Evolutionary conservation across 2,113 vertebrate genomes (phyloP), one percentile per base, ranked within the genome.

Genomic region (Halcyon senegalensis): DNA sequence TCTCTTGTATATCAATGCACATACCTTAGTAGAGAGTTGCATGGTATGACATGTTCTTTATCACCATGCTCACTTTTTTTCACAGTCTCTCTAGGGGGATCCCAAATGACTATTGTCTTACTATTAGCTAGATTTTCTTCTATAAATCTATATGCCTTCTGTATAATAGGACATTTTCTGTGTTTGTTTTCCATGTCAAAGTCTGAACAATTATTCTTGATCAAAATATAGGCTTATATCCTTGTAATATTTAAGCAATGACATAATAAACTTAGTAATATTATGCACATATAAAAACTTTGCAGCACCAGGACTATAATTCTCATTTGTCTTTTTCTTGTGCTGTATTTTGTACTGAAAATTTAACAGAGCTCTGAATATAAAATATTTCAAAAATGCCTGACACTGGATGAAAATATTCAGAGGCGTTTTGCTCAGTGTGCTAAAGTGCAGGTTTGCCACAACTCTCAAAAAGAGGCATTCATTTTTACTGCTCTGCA

Each of bases 271-370:
- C 62, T 48, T 69, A 70, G 14, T 44, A 48, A 77, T 81, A 74
- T 35, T 83, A 66, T 13, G 15, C 17, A 70, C 44, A 21, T 74
- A 62, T 21, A 56, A 88, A 73, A 92, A 37, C 7, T 76, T 80
- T 14, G 9, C 15, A n/a, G 1, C 4, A 1, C 43, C 1, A 2
- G 21, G 24, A 69, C 25, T 14, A 15, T 59, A 66, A 70, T 74
- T 91, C 43, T 76, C 7, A 27, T 68, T 83, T 80, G 12, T 67
- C 23, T 77, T 58, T 77, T 69, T 74, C 10, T 21, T 55, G 24
- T 0, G 0, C 44, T 60, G 9, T 67, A 48, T 73, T 68, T 86
- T 5, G 39, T 69, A 56, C 82, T 80, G 77, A 55, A 93, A 95
- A 77, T 66, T 27, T 91, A 68, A 51, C 41, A 79, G 13, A 69